Base-by-base conservation (phyloP, 1,140 invertebrate genomes). In the Thrips palmi region DNA sequence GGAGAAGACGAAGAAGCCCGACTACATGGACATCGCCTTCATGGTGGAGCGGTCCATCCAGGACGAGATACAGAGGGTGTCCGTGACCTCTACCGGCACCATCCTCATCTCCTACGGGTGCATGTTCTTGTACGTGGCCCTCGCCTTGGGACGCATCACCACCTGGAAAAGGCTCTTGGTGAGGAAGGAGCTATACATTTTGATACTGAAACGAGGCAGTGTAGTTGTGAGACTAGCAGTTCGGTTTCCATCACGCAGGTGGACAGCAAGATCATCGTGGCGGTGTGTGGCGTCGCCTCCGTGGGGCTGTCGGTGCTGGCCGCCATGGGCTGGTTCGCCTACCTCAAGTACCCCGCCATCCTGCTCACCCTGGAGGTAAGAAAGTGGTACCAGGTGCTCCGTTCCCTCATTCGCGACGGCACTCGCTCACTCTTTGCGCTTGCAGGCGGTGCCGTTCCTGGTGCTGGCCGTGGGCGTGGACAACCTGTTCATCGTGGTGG, bases 401-500 rank as follows among this genome's bases (percentile, higher is more conserved):
- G n/a, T n/a, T n/a, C n/a, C n/a, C n/a, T n/a, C n/a, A n/a, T n/a
- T n/a, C n/a, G n/a, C n/a, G n/a, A n/a, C n/a, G n/a, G n/a, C n/a
- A n/a, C n/a, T n/a, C n/a, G n/a, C n/a, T 39, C 35, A n/a, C 37
- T 47, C 37, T 33, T 34, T 43, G n/a, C 14, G 7, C 30, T 43
- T 35, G 17, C 33, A 56, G 54, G 75, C 98, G 3, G 89, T 97
- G 44, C 94, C 93, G 0, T 98, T 99, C 64, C 62, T 99, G 29
- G 92, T 97, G 2, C 62, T 98, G 33, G 93, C 94, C 5, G 89
- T 98, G 11, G 94, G 94, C 3, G 93, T 98, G 0, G 94, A 98
- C 58, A 98, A 98, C 56, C 96, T 98, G 49, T 98, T 98, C 57
- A 96, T 99, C 46, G 62, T 98, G 21, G 92, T 98, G 5, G 91